phyloP scores from a whole-genome alignment of 2,888 invertebrate genomes.

The Dicranocentrus wangi region DNA sequence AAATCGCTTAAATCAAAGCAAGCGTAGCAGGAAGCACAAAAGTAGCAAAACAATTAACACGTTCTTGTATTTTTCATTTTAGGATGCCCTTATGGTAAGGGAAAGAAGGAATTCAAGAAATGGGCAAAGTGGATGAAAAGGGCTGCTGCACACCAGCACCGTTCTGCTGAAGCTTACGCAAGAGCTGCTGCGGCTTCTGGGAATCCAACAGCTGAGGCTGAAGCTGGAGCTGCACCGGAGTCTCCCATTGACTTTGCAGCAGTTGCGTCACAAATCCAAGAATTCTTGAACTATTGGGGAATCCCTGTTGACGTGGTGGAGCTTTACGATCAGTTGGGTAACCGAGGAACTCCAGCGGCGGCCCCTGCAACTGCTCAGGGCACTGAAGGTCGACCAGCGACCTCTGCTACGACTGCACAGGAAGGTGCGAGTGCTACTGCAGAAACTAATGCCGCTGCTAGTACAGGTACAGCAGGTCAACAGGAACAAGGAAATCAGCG shows the following conservation, averaged over 20 bases:
- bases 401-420: constrained; percentile 9
- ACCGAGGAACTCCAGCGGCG: constrained; percentile 57
- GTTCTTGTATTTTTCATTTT: no score
- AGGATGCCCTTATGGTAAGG: constrained; percentile 69
- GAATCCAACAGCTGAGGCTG: constrained; percentile 17
- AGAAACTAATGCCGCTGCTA: not conserved
- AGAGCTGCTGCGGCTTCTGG: constrained; percentile 37
- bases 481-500: no score
- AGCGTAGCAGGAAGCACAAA: no score
- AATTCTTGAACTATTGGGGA: constrained; percentile 70
- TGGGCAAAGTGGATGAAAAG: constrained; percentile 70
- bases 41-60: no score
- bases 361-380: constrained; percentile 1
- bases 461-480: constrained; percentile 9
- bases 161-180: constrained; percentile 69
- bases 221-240: constrained; percentile 32
- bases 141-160: constrained; percentile 63
- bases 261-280: constrained; percentile 70
- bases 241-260: constrained; percentile 67
- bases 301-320: constrained; percentile 72
- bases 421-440: not conserved
- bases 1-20: no score
- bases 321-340: constrained; percentile 70
- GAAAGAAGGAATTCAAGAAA: constrained; percentile 68
- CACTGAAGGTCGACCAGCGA: constrained; percentile 4